phyloP scores from a whole-genome alignment of 1,140 invertebrate species.

The Thereuonema tuberculata region DNA sequence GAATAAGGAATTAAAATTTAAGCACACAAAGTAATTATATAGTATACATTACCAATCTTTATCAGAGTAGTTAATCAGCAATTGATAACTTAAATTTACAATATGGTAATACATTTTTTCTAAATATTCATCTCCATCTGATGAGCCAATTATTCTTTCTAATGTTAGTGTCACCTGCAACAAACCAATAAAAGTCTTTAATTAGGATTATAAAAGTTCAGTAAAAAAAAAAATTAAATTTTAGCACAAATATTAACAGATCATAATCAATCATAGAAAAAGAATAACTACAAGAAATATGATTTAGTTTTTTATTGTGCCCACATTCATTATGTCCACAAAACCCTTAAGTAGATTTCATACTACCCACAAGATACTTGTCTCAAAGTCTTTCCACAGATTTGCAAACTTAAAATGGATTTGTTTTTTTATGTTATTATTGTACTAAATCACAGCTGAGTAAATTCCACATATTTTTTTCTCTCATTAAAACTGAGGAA shows the following conservation, averaged over 20 bases:
- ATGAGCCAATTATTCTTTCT: constrained; percentile 43
- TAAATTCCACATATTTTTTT: no score
- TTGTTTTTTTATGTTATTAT: no score
- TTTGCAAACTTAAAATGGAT: no score
- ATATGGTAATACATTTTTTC: constrained; percentile 47
- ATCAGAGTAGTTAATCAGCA: constrained; percentile 33
- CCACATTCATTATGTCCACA: no score
- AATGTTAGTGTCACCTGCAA: constrained; percentile 30
- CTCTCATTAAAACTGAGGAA: no score
- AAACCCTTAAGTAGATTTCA: no score
- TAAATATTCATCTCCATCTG: constrained; percentile 46
- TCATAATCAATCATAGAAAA: no score
- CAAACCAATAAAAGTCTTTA: constrained; percentile 3
- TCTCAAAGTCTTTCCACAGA: no score
- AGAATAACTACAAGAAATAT: background rate
- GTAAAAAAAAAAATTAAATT: background rate
- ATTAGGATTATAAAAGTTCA: background rate
- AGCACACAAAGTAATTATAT: background rate
- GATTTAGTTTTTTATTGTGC: no score
- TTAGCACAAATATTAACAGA: no score
- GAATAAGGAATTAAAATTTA: background rate
- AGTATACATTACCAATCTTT: constrained; percentile 28
- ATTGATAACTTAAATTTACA: constrained; percentile 49
- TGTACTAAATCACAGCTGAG: no score
- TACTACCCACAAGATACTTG: no score